phyloP scores from a whole-genome alignment of 2,113 vertebrate species.

The Solea solea region DNA sequence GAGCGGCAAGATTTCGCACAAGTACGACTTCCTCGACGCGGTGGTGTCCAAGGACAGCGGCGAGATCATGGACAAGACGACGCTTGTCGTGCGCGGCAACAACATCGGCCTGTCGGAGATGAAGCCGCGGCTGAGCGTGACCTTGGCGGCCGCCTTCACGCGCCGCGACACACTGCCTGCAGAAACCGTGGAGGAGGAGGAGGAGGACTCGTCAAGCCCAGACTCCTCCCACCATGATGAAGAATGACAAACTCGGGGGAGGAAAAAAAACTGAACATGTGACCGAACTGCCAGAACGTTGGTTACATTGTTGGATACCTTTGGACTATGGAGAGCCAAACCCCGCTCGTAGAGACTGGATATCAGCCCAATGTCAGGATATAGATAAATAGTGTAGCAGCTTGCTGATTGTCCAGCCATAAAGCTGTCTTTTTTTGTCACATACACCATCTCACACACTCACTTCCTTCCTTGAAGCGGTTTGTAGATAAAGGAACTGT shows the following conservation, averaged over 20 bases:
- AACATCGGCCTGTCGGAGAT: conserved; percentile 94
- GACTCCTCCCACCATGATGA: conserved; percentile 90
- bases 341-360: conserved; percentile 34
- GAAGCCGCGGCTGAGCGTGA: conserved; percentile 90
- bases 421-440: conserved; percentile 34
- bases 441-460: conserved; percentile 41
- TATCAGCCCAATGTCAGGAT: conserved; percentile 44
- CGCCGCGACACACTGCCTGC: conserved; percentile 91
- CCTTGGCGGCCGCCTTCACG: conserved; percentile 89
- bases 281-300: conserved; percentile 28
- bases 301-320: conserved; percentile 4
- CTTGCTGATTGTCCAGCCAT: conserved; percentile 45
- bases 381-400: conserved; percentile 53
- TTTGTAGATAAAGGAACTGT: neutral
- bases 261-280: neutral
- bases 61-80: conserved; percentile 98
- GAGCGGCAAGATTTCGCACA: conserved; percentile 93
- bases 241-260: conserved; percentile 58
- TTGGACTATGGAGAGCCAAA: conserved; percentile 40
- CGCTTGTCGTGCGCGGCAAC: conserved; percentile 92
- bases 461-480: conserved; percentile 15
- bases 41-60: conserved; percentile 94
- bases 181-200: conserved; percentile 75
- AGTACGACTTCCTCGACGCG: conserved; percentile 94
- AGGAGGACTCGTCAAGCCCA: conserved; percentile 89